Base-by-base conservation (phyloP, 2,888 invertebrate species). In the Enoplolaimus lenunculus region DNA sequence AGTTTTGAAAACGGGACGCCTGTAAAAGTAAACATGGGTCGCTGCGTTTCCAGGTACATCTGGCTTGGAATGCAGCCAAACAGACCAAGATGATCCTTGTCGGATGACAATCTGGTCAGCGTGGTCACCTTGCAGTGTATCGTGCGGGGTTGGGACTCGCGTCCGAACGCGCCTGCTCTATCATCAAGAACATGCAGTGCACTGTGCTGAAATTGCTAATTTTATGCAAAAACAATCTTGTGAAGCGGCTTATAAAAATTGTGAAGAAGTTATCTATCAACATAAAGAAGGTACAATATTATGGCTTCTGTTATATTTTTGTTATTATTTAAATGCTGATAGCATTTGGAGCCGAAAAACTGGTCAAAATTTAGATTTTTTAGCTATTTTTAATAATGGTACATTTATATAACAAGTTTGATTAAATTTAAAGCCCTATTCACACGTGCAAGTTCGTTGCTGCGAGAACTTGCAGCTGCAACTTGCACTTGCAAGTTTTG, bases 41-140 rank as follows among this genome's bases (percentile, higher is more conserved):
- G n/a, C n/a, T n/a, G n/a, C n/a, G 21, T n/a, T 60, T 60, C 7
- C 26, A 71, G 71, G 71, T 16, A 45, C n/a, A 3, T 57, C 16
- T 13, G 71, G 66, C 7, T 59, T 34, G 2, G 70, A 71, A n/a
- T n/a, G n/a, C n/a, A n/a, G n/a, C n/a, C n/a, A n/a, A 3, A 57
- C 34, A n/a, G 16, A 34, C 21, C 3, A 76, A 2, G 77, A 80
- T 72, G 78, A 78, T 1, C 73, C 76, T n/a, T 80, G 80, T 72
- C 74, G 75, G 33, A 79, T 77, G n/a, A 80, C 80, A 2, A 70
- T 74, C 16, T 80, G 80, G 80, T 76, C 76, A 21, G 78, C 78
- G 34, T 84, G 84, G 83, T 82, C 82, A 2, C 82, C 82, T 1
- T 84, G 84, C 75, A 81, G 81, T 34, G 80, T 81, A 16, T 79